These are phyloP conservation scores for Spodoptera picta DNA, from an alignment of 2,888 invertebrate genomes.

Conservation along the genomic window DNA sequence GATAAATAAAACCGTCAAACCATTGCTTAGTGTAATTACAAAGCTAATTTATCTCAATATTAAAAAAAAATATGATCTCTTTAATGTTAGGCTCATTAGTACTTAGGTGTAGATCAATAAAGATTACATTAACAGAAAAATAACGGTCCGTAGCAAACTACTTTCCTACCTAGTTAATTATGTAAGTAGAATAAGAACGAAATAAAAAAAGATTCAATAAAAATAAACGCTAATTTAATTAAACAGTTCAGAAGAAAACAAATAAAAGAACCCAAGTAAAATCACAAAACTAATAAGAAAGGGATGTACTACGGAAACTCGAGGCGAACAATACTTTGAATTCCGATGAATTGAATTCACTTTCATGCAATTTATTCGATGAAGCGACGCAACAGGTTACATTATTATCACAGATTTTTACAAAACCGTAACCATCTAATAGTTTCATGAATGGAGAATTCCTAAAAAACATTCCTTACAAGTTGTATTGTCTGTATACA, in stretches of 20 bases:
- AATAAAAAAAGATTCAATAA: background rate
- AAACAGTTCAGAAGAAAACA: background rate
- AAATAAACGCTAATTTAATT: background rate
- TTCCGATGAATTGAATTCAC: conserved; percentile 65
- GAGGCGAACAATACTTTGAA: conserved; percentile 39
- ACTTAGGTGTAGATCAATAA: too few species aligned
- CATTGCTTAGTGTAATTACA: too few species aligned
- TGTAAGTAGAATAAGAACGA: too few species aligned
- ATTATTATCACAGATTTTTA: conserved; percentile 78
- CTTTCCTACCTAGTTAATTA: too few species aligned
- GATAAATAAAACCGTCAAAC: too few species aligned
- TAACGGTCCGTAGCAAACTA: too few species aligned
- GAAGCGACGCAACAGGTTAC: conserved; percentile 76
- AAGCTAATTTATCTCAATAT: too few species aligned
- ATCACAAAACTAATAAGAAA: conserved; percentile 22
- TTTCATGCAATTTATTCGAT: conserved; percentile 68
- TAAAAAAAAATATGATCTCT: too few species aligned
- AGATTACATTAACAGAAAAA: too few species aligned
- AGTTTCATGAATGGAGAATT: conserved; percentile 85
- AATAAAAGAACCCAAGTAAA: conserved; percentile 4
- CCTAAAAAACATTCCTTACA: conserved; percentile 88
- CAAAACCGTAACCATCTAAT: conserved; percentile 81
- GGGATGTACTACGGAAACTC: conserved; percentile 28
- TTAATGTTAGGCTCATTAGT: too few species aligned
- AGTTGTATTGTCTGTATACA: conserved; percentile 87